Evolutionary conservation across 2,888 invertebrate genomes (phyloP).

Genomic region (Limulus polyphemus): DNA sequence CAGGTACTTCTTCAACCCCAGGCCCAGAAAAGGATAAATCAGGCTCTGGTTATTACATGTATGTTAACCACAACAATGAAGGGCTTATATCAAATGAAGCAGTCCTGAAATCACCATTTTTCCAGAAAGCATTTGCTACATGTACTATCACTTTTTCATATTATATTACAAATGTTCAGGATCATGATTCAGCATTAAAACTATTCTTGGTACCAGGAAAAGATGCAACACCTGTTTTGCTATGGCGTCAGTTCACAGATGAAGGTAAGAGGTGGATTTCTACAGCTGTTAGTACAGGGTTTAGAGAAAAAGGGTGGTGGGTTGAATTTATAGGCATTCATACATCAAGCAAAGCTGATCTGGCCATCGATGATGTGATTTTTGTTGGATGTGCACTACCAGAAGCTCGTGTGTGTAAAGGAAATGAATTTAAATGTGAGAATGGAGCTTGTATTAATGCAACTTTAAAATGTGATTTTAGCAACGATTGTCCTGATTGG

Average conservation of each 20-base stretch:
- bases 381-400: constrained; percentile 17
- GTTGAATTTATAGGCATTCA: constrained; percentile 19
- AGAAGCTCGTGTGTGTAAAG: constrained; percentile 11
- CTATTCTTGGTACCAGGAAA: constrained; percentile 6
- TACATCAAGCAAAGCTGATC: constrained; percentile 10
- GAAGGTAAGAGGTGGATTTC: constrained; percentile 14
- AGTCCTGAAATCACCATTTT: constrained; percentile 10
- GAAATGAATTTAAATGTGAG: constrained; percentile 12
- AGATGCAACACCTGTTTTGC: constrained; percentile 3
- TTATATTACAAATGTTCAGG: constrained; percentile 16
- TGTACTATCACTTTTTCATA: constrained; percentile 21
- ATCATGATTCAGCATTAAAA: constrained; percentile 11
- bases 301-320: constrained; percentile 12
- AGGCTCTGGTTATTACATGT: constrained; percentile 15
- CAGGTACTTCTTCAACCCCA: constrained; percentile 3
- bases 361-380: constrained; percentile 18
- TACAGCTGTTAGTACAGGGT: constrained; percentile 12
- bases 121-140: constrained; percentile 8
- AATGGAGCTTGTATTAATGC: constrained; percentile 14
- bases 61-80: constrained; percentile 6
- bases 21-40: constrained; percentile 9
- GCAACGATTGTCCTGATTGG: constrained; percentile 15
- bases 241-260: constrained; percentile 11
- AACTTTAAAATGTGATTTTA: constrained; percentile 16
- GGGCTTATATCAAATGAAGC: constrained; percentile 14